Percentiles rank a stretch among this genome's conserved stretches.
Conservation (phyloP, 2,113 vertebrate genomes). For the Mellivora capensis region DNA sequence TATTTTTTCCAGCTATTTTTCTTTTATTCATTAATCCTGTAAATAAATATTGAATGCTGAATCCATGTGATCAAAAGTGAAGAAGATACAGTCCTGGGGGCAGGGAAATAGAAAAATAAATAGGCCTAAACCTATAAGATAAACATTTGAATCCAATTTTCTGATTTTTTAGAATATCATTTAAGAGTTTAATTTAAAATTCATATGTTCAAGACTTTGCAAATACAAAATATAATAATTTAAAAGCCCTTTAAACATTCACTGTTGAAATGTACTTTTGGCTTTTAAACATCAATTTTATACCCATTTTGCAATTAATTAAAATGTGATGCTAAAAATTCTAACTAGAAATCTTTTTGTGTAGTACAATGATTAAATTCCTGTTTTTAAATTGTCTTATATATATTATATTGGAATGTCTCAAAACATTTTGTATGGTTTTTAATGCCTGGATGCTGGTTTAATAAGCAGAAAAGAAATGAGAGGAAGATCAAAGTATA, state of each 20-base stretch:
- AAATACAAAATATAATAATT: conserved; percentile 25
- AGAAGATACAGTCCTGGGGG: background rate
- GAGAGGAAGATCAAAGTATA: background rate
- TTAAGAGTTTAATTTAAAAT: conserved; percentile 31
- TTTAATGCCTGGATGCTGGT: background rate
- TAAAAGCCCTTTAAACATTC: background rate
- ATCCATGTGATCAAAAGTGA: background rate
- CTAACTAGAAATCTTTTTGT: background rate
- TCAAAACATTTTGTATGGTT: background rate
- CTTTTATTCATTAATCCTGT: background rate
- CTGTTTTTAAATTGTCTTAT: background rate
- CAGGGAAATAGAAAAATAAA: background rate
- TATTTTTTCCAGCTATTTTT: background rate
- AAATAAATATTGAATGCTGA: background rate
- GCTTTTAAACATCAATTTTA: background rate
- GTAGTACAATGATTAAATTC: conserved; percentile 1
- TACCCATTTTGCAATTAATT: background rate
- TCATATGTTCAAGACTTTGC: background rate
- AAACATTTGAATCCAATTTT: background rate
- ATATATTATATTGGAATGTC: background rate
- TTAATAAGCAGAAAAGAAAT: background rate
- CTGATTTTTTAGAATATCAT: background rate
- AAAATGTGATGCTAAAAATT: background rate
- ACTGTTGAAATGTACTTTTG: conserved; percentile 1
- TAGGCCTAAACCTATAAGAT: background rate